A percentile compares a stretch with the other conserved stretches of the same genome.
These are phyloP conservation scores for Leucoma salicis DNA, from an alignment of 2,888 invertebrate species.

Conservation along the genomic window DNA sequence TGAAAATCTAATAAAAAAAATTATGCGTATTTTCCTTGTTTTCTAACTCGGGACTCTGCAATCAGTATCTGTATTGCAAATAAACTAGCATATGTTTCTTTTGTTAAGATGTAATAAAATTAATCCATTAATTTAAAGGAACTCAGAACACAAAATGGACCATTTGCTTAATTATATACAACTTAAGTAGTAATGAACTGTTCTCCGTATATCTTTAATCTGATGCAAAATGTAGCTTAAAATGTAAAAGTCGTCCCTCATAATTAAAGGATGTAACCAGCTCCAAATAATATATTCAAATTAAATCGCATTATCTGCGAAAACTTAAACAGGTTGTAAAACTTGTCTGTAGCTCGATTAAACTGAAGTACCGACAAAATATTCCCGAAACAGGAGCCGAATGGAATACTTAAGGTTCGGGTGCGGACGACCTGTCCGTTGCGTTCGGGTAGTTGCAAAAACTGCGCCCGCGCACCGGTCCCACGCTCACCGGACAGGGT, in stretches of 20 bases:
- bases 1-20: too few relatives aligned
- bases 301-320: constrained; percentile 10
- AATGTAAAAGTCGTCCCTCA: neutral
- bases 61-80: too few relatives aligned
- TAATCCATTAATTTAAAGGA: too few relatives aligned
- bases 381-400: constrained; percentile 28
- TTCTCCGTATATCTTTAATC: neutral
- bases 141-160: too few relatives aligned
- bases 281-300: constrained; percentile 2
- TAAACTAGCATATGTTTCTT: too few relatives aligned
- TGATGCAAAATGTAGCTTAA: neutral
- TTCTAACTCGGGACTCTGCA: too few relatives aligned
- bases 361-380: constrained; percentile 22
- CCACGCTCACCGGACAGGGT: constrained; percentile 64
- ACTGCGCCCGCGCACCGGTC: constrained; percentile 58
- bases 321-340: constrained; percentile 14
- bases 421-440: constrained; percentile 44
- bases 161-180: too few relatives aligned
- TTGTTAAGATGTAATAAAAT: too few relatives aligned
- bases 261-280: neutral
- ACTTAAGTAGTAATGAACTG: too few relatives aligned
- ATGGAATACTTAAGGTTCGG: constrained; percentile 41
- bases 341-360: constrained; percentile 14
- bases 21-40: too few relatives aligned
- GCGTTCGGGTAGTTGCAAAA: constrained; percentile 57